Conservation (phyloP, 1,140 invertebrate genomes). For the Sinonovacula constricta region DNA sequence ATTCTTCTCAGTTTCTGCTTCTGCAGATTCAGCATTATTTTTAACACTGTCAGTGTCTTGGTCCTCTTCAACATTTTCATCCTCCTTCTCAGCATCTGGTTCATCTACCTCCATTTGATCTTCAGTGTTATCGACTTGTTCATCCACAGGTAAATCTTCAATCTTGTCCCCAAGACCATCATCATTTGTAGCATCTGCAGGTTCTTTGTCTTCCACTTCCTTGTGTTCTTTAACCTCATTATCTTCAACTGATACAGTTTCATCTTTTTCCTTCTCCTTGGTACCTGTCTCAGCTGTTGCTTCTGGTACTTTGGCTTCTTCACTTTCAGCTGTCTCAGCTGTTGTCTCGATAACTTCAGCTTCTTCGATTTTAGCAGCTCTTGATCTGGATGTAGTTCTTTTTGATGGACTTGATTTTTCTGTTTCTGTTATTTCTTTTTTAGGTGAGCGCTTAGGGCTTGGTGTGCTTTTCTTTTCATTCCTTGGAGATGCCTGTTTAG, state of each 20-base stretch:
- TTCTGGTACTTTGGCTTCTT: slow-evolving; percentile 38
- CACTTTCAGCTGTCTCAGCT: slow-evolving; percentile 1
- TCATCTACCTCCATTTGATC: too few species aligned
- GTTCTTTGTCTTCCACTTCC: slow-evolving; percentile 13
- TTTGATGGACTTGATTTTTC: slow-evolving; percentile 1
- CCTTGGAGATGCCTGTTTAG: not conserved
- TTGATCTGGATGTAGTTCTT: not conserved
- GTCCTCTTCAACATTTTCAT: slow-evolving; percentile 3
- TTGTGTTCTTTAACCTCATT: slow-evolving; percentile 12
- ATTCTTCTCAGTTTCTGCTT: slow-evolving; percentile 9
- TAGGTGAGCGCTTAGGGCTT: not conserved
- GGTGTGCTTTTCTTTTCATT: not conserved
- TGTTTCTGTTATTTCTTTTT: not conserved
- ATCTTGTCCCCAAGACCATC: not conserved
- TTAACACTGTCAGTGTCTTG: slow-evolving; percentile 8
- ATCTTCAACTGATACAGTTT: slow-evolving; percentile 19
- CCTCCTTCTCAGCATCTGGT: slow-evolving; percentile 27
- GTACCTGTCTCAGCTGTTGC: slow-evolving; percentile 37
- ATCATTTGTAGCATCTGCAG: slow-evolving; percentile 1
- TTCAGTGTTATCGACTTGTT: slow-evolving; percentile 14
- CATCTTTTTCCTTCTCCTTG: slow-evolving; percentile 8
- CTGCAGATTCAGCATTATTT: slow-evolving; percentile 20
- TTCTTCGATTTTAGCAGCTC: slow-evolving; percentile 11
- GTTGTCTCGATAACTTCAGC: not conserved
- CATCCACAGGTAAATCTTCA: slow-evolving; percentile 10